Evolutionary conservation across 2,113 vertebrate genomes (phyloP).

Genomic region (Apaloderma vittatum): DNA sequence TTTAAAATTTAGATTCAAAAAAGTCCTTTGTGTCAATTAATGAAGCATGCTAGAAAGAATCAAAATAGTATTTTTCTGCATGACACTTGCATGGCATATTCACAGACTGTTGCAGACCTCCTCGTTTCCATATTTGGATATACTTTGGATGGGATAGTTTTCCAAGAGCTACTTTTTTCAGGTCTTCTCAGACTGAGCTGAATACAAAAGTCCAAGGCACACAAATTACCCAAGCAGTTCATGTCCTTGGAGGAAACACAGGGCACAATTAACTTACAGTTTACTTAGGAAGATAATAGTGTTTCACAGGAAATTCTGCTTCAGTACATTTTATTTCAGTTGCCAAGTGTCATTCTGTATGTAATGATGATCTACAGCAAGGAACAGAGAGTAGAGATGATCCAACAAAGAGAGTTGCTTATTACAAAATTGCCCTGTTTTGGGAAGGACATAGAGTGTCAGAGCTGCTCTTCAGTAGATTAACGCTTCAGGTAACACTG

Average conservation of each 20-base stretch:
- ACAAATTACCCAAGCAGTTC: background rate
- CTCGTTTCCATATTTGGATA: background rate
- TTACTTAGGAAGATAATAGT: background rate
- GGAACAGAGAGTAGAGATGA: background rate
- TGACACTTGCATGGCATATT: accelerated
- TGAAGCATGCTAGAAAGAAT: background rate
- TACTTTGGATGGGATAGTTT: background rate
- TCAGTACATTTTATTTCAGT: background rate
- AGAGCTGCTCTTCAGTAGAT: background rate
- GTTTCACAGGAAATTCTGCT: background rate
- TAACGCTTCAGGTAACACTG: background rate
- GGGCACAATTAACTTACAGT: background rate
- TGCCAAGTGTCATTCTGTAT: background rate
- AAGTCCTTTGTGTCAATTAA: background rate
- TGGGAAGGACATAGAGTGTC: accelerated
- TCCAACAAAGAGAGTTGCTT: background rate
- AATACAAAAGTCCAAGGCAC: background rate
- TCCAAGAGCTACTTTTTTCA: background rate
- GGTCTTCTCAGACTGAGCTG: background rate
- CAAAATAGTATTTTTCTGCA: background rate
- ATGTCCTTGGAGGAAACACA: background rate
- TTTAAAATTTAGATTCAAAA: background rate
- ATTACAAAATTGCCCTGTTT: background rate
- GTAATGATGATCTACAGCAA: background rate
- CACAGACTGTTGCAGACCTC: background rate